Percentiles rank a stretch among this genome's conserved stretches.
Conservation (phyloP, 2,888 invertebrate species). For the Thymelicus lineola region DNA sequence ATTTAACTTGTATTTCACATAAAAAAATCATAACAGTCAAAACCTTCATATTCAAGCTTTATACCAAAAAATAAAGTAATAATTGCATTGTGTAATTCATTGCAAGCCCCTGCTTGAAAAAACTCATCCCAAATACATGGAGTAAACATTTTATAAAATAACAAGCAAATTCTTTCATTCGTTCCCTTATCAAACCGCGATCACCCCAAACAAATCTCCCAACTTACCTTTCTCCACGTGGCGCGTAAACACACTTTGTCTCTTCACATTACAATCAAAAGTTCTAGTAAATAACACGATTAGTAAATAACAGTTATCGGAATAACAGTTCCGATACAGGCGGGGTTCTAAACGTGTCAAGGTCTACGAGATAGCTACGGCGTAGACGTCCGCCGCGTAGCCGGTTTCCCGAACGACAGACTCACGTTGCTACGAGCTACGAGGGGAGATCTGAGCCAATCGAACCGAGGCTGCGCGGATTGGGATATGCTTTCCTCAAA, state of each 20-base stretch:
- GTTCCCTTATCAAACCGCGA: constrained; percentile 31
- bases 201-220: constrained; percentile 34
- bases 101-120: neutral
- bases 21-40: neutral
- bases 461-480: constrained; percentile 78
- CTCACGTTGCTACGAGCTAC: constrained; percentile 83
- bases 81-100: no score
- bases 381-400: constrained; percentile 80
- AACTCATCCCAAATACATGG: neutral
- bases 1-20: no score
- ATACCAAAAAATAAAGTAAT: neutral
- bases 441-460: constrained; percentile 81
- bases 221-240: constrained; percentile 61
- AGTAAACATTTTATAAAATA: constrained; percentile 18
- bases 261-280: constrained; percentile 26
- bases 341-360: constrained; percentile 75
- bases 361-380: constrained; percentile 65
- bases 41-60: neutral
- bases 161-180: constrained; percentile 28
- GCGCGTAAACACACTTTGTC: constrained; percentile 52
- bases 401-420: constrained; percentile 79
- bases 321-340: constrained; percentile 51
- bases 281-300: constrained; percentile 10
- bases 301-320: constrained; percentile 43
- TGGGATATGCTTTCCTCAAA: constrained; percentile 64